Evolutionary conservation across 2,113 vertebrate species (phyloP).

Genomic region (Grallaria varia): DNA sequence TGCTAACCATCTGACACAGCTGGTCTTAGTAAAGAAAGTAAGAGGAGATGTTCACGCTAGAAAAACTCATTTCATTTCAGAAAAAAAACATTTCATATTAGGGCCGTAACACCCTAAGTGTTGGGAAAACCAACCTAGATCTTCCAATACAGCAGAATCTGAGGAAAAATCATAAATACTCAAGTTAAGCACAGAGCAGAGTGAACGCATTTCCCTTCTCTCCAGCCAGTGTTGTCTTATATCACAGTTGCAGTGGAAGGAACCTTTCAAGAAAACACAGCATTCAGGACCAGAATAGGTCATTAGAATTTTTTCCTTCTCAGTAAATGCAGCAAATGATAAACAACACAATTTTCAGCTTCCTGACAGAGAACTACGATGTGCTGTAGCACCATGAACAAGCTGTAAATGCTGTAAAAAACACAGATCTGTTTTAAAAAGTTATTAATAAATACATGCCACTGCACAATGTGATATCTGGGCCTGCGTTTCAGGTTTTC

Average conservation of each 20-base stretch:
- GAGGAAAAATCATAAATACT: background rate
- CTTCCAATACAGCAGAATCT: background rate
- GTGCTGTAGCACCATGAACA: background rate
- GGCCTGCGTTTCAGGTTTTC: background rate
- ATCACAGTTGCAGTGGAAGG: background rate
- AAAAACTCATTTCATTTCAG: background rate
- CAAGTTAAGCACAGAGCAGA: background rate
- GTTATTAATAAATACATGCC: background rate
- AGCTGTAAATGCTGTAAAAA: background rate
- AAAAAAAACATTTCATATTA: conserved; percentile 5
- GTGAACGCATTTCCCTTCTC: background rate
- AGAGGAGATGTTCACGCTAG: background rate
- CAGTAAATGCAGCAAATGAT: background rate
- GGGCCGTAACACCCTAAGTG: background rate
- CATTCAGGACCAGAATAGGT: background rate
- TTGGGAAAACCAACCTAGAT: background rate
- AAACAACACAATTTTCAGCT: background rate
- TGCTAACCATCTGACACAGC: conserved; percentile 15
- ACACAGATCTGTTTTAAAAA: background rate
- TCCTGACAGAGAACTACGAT: background rate
- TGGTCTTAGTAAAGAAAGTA: conserved; percentile 24
- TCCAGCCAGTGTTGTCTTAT: background rate
- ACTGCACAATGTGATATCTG: background rate
- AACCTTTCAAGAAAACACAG: background rate
- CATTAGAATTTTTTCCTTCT: background rate